Evolutionary conservation across 2,888 invertebrate genomes (phyloP), one percentile per base, ranked within the genome.

Genomic region (Heliconius aoede): DNA sequence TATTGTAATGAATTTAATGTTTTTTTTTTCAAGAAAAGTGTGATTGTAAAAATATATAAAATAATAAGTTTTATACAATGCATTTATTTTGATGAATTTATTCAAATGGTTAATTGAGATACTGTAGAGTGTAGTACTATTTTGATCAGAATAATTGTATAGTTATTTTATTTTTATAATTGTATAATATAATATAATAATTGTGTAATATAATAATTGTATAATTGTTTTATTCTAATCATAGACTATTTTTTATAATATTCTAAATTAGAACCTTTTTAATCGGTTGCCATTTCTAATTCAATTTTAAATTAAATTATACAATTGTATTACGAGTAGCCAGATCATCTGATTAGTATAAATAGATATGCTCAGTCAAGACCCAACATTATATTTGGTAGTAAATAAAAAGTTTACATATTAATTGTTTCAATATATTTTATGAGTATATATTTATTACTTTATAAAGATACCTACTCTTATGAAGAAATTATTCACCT

Each of bases 101-200:
- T 55, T 69, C 8, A 69, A 30, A 69, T 32, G 36, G 24, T 40
- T 65, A 40, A 30, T 55, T 69, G 51, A 30, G n/a, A 69, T 32
- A 32, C 15, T 69, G 30, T 68, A 46, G 21, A 18, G 3, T 68
- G 51, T 68, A 65, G 60, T 24, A 18, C 21, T 51, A 30, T 55
- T 69, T 69, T 30, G 15, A 30, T 18, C n/a, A 15, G 4, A 28
- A 69, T 69, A 32, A 32, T 32, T 69, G 21, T 69, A 69, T 28
- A 30, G 18, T 55, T 69, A 21, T 46, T 51, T 68, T 68, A 67
- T 68, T 68, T 68, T 68, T 68, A 65, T 65, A 65, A 36, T 11
- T 18, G 46, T n/a, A n/a, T n/a, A n/a, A n/a, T n/a, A n/a, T n/a
- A n/a, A n/a, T n/a, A n/a, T n/a, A n/a, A n/a, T n/a, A n/a, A n/a